These are phyloP conservation scores for Lophius piscatorius DNA, from an alignment of 2,113 vertebrate genomes.

Conservation along the genomic window DNA sequence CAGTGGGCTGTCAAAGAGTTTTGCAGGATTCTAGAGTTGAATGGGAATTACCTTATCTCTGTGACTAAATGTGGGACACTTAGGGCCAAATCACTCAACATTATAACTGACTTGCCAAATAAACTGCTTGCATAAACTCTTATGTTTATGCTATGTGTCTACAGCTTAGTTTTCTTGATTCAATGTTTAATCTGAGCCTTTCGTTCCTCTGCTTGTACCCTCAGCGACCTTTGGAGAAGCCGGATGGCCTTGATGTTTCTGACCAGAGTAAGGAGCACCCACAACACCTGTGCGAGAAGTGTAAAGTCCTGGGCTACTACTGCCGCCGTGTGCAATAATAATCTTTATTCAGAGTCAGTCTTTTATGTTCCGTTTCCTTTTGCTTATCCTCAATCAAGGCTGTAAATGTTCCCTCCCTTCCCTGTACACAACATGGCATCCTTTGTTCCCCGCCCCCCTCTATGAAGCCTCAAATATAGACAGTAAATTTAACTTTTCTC, in stretches of 20 bases:
- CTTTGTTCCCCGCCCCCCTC: slow-evolving; percentile 19
- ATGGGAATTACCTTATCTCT: slow-evolving; percentile 58
- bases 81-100: no score
- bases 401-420: slow-evolving; percentile 24
- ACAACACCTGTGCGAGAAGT: slow-evolving; percentile 98
- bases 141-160: slow-evolving; percentile 18
- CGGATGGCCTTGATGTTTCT: slow-evolving; percentile 95
- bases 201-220: slow-evolving; percentile 30
- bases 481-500: slow-evolving; percentile 11
- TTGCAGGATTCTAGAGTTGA: slow-evolving; percentile 33
- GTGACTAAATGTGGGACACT: slow-evolving; percentile 54
- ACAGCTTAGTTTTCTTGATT: slow-evolving; percentile 21
- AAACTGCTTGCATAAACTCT: slow-evolving; percentile 27
- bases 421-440: slow-evolving; percentile 13
- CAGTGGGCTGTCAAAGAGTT: slow-evolving; percentile 34
- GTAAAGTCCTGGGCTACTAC: slow-evolving; percentile 99
- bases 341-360: slow-evolving; percentile 34
- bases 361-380: slow-evolving; percentile 22
- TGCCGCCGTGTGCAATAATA: slow-evolving; percentile 98
- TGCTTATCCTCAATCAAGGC: slow-evolving; percentile 30
- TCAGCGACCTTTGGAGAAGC: slow-evolving; percentile 97
- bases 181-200: slow-evolving; percentile 18
- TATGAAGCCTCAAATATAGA: slow-evolving; percentile 24
- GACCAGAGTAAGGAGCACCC: slow-evolving; percentile 99
- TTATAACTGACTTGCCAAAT: slow-evolving; percentile 35